A percentile compares a stretch with the other conserved stretches of the same genome.
phyloP scores from a whole-genome alignment of 2,888 invertebrate genomes.

The Schizotus pectinicornis region DNA sequence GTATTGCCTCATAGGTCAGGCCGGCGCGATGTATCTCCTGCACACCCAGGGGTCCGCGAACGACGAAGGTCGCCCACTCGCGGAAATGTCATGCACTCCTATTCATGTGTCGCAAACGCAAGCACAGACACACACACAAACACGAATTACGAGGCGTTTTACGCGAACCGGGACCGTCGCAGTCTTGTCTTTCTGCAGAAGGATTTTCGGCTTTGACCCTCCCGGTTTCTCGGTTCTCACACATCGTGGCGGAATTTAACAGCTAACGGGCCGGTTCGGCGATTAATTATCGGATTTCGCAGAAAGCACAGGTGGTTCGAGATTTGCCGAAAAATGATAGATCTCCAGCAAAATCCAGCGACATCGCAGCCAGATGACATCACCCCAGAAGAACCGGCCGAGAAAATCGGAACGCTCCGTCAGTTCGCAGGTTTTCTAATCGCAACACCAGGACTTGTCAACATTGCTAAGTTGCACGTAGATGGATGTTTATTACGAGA shows the following conservation, averaged over 20 bases:
- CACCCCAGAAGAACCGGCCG: no score
- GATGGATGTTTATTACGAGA: no score
- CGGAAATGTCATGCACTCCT: slow-evolving; percentile 39
- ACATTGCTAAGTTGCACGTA: no score
- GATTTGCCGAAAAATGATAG: no score
- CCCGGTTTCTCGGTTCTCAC: slow-evolving; percentile 4
- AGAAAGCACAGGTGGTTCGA: not conserved
- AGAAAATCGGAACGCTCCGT: no score
- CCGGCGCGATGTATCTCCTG: slow-evolving; percentile 37
- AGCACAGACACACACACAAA: not conserved
- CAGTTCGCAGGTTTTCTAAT: no score
- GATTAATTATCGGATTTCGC: slow-evolving; percentile 10
- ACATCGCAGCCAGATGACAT: no score
- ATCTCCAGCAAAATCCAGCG: no score
- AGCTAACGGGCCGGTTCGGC: slow-evolving; percentile 1
- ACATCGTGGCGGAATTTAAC: slow-evolving; percentile 5
- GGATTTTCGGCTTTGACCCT: no score
- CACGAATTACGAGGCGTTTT: slow-evolving; percentile 2
- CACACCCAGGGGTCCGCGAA: slow-evolving; percentile 31
- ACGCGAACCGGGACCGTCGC: slow-evolving; percentile 3
- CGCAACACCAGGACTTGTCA: no score
- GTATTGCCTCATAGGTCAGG: slow-evolving; percentile 45
- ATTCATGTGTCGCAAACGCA: slow-evolving; percentile 35
- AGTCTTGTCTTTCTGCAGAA: no score
- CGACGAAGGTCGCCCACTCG: slow-evolving; percentile 44